Base-by-base conservation (phyloP, 1,140 invertebrate genomes). In the Penaeus chinensis region DNA sequence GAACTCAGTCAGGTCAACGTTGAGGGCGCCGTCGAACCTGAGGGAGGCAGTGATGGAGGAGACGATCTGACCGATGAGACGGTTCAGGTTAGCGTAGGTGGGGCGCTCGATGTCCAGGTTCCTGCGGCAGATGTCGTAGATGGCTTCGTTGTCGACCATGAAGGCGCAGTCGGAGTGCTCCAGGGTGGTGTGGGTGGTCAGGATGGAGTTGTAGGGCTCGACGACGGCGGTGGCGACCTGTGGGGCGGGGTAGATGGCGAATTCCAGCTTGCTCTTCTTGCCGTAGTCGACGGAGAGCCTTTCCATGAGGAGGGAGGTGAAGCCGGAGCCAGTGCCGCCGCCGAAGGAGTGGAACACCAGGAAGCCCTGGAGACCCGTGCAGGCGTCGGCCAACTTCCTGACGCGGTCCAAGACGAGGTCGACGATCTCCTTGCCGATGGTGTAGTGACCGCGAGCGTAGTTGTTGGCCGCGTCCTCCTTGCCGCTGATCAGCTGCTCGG, bases 401-500 rank as follows among this genome's bases (percentile, higher is more conserved):
- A 87, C 54, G 74, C 86, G 86, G 81, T 87, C 86, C 54, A 87
- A 77, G 69, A 87, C 86, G 66, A 87, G 37, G 81, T 87, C 86
- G 69, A 87, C 86, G 80, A 87, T 82, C 74, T 87, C 86, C 86
- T 87, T 87, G 54, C 86, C 86, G 86, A 87, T 87, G 37, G 86
- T 87, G 80, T 87, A 87, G 86, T 87, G 86, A 77, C 86, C 86
- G 24, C 86, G 54, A 61, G 86, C 86, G 62, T 87, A 87, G 86
- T 87, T 87, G 86, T 87, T 87, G 86, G 86, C 86, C n/a, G 86
- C 86, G 74, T 87, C 86, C 77, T 87, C 86, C 78, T 87, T 87
- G 54, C 86, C 86, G 66, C 86, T 87, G 86, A 87, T 87, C 66
- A 87, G 86, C 62, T 87, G 86, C 79, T 87, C 86, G 66, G 86